Evolutionary conservation across 2,797 vertebrate genomes (phyloP), one percentile per base, ranked within the genome.

Genomic region (Megalops cyprinoides): DNA sequence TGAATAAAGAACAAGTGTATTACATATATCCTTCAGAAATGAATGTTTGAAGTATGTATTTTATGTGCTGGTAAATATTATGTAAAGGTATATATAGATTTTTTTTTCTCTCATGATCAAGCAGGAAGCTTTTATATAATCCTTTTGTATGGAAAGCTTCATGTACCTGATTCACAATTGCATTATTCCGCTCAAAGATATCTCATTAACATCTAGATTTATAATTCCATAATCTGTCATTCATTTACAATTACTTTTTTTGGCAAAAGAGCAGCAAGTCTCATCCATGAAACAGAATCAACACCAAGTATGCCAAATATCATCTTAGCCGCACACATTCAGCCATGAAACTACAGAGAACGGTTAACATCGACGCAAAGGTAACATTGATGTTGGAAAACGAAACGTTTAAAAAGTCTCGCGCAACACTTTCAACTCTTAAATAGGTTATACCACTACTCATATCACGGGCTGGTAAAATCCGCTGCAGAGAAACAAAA

Each of bases 211-310:
- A 75, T n/a, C 67, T 44, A 44, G 37, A 44, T 71, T 44, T 71
- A 71, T 23, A 42, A 58, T 10, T 12, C n/a, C 82, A 84, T 87
- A 74, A 74, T 86, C 87, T 79, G 82, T 77, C 58, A 83, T 76
- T 79, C 80, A 7, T 78, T 74, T 81, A 83, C 46, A 81, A 86
- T 75, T 76, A 87, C 89, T 84, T 79, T 85, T 84, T 96, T 96
- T 96, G 94, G 93, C 94, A 95, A 94, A 89, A 93, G 90, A 92
- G 93, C 92, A 92, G 88, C 88, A 91, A 90, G 86, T 91, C 91
- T 92, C 92, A 85, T 90, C 82, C 82, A 53, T 84, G 81, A 91
- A 90, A 18, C 87, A 90, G 91, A 92, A 91, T 93, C 69, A 28
- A 90, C 86, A 91, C 87, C 89, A 85, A 89, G 88, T 83, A 91